Percentiles rank a stretch among this genome's conserved stretches.
These are phyloP conservation scores for Netelia virgata DNA, from an alignment of 2,888 invertebrate species.

Conservation along the genomic window DNA sequence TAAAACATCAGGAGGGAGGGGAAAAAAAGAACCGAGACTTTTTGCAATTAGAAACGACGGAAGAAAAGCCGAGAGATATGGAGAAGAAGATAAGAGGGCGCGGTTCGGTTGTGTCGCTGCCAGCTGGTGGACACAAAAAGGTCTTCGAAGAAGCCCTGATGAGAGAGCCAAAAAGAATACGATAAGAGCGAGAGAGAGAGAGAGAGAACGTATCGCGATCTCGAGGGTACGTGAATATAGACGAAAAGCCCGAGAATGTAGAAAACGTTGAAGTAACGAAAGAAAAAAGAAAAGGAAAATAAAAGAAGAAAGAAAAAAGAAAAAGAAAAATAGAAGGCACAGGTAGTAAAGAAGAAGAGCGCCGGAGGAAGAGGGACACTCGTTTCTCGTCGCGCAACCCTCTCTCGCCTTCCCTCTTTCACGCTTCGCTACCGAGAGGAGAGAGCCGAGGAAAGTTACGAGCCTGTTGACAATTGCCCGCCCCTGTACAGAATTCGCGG, in stretches of 20 bases:
- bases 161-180: neutral
- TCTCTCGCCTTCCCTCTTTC: neutral
- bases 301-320: neutral
- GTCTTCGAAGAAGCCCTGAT: conserved; percentile 18
- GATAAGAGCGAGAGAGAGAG: conserved; percentile 1
- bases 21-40: conserved; percentile 32
- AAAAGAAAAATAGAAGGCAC: neutral
- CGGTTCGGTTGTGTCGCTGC: conserved; percentile 64
- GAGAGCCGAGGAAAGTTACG: conserved; percentile 71
- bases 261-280: conserved; percentile 17
- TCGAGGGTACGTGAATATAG: neutral
- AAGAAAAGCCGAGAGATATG: conserved; percentile 76
- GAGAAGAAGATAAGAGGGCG: conserved; percentile 65
- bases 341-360: conserved; percentile 1
- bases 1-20: neutral
- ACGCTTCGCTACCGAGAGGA: conserved; percentile 4
- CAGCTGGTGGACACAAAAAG: conserved; percentile 55
- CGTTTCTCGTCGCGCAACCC: conserved; percentile 3
- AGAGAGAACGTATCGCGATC: neutral
- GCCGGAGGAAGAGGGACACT: conserved; percentile 1
- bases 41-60: conserved; percentile 80
- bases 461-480: conserved; percentile 78
- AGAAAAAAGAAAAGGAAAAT: no score
- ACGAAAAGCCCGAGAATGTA: conserved; percentile 15
- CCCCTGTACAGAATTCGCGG: conserved; percentile 75